A percentile compares a stretch with the other conserved stretches of the same genome.
These are phyloP conservation scores for Deilephila elpenor DNA, from an alignment of 2,888 invertebrate genomes.

Conservation along the genomic window DNA sequence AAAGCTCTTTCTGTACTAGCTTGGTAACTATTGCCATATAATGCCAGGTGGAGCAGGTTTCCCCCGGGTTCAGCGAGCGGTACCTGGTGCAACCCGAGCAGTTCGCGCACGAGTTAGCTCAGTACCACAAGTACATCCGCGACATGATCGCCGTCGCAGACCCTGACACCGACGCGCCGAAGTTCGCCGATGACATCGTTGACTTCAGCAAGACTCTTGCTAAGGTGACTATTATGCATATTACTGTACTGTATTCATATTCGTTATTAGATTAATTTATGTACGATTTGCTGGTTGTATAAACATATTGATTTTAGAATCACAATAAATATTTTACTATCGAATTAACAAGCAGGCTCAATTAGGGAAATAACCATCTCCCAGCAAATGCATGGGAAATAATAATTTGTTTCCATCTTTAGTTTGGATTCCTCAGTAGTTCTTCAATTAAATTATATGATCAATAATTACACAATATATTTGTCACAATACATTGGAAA, in stretches of 20 bases:
- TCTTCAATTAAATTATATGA: neutral
- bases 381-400: no score
- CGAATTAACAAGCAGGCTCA: no score
- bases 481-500: no score
- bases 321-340: no score
- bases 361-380: no score
- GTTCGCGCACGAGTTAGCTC: constrained; percentile 84
- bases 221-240: constrained; percentile 68
- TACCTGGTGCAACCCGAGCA: constrained; percentile 86
- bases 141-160: constrained; percentile 83
- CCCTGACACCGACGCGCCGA: constrained; percentile 68
- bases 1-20: neutral
- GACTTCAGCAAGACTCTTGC: constrained; percentile 86
- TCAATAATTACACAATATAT: no score
- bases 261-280: no score
- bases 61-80: constrained; percentile 87
- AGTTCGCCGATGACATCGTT: constrained; percentile 86
- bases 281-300: constrained; percentile 23
- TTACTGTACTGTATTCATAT: no score
- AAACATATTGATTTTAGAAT: neutral
- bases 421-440: no score
- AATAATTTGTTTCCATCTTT: no score
- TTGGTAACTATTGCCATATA: neutral
- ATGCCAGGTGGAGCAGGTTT: constrained; percentile 86
- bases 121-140: constrained; percentile 86